phyloP scores from a whole-genome alignment of 2,113 vertebrate species.

The Copsychus sechellarum region DNA sequence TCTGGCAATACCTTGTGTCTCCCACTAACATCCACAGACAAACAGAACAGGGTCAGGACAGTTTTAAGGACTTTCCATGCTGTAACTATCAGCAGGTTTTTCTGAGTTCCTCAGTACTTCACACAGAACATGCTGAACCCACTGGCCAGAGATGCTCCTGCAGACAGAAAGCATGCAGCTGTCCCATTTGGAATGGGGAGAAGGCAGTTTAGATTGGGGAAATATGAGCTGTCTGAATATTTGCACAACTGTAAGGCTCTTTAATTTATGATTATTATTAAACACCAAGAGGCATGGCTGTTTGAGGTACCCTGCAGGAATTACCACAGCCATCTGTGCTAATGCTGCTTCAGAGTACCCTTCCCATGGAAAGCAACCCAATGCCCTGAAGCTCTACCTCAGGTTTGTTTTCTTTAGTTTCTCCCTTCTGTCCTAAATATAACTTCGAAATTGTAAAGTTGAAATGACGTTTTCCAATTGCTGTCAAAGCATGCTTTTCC shows the following conservation, averaged over 20 bases:
- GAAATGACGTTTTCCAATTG: background rate
- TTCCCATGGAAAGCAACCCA: background rate
- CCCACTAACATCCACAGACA: background rate
- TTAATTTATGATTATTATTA: background rate
- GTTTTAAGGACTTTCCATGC: background rate
- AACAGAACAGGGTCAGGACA: background rate
- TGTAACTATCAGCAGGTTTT: background rate
- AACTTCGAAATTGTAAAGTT: background rate
- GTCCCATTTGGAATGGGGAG: background rate
- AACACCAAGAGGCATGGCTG: background rate
- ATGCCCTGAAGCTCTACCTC: background rate
- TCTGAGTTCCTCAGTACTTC: background rate
- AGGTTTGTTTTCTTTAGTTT: background rate
- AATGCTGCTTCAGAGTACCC: background rate
- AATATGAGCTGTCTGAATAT: background rate
- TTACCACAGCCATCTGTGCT: background rate
- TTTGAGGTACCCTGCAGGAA: background rate
- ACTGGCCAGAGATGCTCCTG: background rate
- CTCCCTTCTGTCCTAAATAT: background rate
- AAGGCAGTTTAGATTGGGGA: background rate
- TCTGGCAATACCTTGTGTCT: background rate
- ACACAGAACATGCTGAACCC: background rate
- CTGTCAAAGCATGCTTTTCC: background rate
- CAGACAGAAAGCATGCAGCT: background rate
- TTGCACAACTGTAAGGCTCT: background rate